phyloP scores from a whole-genome alignment of 2,113 vertebrate genomes.

The Tricholaema leucomelas region DNA sequence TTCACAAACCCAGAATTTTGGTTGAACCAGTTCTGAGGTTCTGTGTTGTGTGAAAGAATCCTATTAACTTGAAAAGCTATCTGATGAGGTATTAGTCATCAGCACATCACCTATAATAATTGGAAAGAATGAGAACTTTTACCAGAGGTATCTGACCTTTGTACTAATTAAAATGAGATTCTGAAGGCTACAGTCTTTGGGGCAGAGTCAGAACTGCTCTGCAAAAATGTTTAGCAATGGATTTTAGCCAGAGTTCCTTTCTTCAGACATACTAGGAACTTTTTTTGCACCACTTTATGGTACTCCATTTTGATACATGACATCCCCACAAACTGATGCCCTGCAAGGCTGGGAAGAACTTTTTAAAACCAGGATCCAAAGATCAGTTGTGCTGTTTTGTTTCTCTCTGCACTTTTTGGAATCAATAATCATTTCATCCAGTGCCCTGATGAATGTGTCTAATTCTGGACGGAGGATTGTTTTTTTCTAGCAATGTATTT shows the following conservation, averaged over 20 bases:
- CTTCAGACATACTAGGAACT: background rate
- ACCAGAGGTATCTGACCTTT: background rate
- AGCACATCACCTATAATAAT: background rate
- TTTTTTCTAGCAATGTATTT: constrained; percentile 11
- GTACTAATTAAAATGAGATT: background rate
- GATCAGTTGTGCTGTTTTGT: background rate
- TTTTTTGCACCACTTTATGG: background rate
- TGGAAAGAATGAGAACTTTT: background rate
- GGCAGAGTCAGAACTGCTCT: background rate
- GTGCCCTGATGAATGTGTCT: background rate
- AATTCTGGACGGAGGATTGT: constrained; percentile 39
- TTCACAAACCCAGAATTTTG: background rate
- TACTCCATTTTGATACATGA: background rate
- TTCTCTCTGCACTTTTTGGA: background rate
- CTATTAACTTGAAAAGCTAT: background rate
- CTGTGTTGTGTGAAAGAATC: background rate
- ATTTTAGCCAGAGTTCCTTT: background rate
- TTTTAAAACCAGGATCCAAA: background rate
- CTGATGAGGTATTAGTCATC: background rate
- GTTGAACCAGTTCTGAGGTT: background rate
- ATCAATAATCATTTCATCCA: background rate
- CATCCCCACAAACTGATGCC: background rate
- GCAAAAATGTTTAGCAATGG: background rate
- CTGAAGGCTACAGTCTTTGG: background rate
- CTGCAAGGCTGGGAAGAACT: background rate